phyloP scores from a whole-genome alignment of 2,113 vertebrate genomes.

The Meriones unguiculatus region DNA sequence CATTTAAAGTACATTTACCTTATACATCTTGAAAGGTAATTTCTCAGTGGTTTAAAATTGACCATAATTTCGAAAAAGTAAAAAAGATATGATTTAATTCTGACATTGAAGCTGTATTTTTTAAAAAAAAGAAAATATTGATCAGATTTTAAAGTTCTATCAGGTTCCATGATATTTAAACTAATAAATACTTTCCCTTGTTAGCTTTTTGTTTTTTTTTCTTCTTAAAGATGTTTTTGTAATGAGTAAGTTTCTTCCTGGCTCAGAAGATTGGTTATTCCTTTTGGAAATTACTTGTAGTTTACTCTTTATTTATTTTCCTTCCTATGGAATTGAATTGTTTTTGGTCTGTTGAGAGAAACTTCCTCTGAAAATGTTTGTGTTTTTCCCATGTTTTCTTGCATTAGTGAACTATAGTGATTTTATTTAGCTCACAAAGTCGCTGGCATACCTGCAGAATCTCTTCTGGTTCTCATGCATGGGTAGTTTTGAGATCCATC shows the following conservation, averaged over 20 bases:
- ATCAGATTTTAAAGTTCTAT: constrained; percentile 3
- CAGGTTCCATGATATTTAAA: constrained; percentile 29
- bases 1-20: background rate
- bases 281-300: constrained; percentile 26
- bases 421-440: constrained; percentile 11
- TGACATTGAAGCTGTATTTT: background rate
- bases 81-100: background rate
- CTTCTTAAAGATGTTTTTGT: constrained; percentile 50
- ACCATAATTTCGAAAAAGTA: background rate
- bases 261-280: constrained; percentile 18
- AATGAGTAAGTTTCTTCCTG: constrained; percentile 20
- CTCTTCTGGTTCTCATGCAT: background rate
- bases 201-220: constrained; percentile 40
- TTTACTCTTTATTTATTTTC: background rate
- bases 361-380: constrained; percentile 47
- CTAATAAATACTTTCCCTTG: constrained; percentile 18
- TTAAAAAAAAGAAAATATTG: background rate
- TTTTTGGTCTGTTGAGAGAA: constrained; percentile 55
- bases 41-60: background rate
- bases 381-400: constrained; percentile 33
- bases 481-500: background rate
- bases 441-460: background rate
- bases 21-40: background rate
- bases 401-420: background rate
- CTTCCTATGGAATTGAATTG: background rate